phyloP scores from a whole-genome alignment of 2,113 vertebrate genomes.

The Urocolius indicus region DNA sequence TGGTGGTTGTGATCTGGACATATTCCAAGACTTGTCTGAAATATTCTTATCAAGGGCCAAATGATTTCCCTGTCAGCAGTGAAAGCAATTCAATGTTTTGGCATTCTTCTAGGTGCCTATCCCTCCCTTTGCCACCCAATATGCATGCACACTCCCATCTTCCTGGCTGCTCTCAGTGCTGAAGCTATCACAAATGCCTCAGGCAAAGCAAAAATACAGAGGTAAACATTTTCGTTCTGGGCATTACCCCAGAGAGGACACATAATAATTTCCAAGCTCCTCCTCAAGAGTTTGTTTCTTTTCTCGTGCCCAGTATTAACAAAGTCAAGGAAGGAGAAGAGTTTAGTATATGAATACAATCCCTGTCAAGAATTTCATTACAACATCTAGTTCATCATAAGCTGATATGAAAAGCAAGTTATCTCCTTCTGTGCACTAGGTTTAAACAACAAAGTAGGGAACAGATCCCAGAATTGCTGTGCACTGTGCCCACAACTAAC shows the following conservation, averaged over 20 bases:
- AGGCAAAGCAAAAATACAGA: conserved; percentile 8
- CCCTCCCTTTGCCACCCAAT: conserved; percentile 32
- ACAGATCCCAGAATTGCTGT: background rate
- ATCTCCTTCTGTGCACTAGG: background rate
- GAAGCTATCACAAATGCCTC: conserved; percentile 15
- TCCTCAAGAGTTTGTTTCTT: background rate
- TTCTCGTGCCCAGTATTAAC: background rate
- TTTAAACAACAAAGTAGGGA: background rate
- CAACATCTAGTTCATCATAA: background rate
- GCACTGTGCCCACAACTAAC: background rate
- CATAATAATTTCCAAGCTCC: conserved; percentile 3
- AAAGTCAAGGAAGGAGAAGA: background rate
- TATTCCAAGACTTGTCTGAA: conserved; percentile 11
- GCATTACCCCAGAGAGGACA: background rate
- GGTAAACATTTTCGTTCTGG: conserved; percentile 34
- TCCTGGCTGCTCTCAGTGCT: background rate
- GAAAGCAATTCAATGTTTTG: background rate
- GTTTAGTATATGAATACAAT: background rate
- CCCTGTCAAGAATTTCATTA: background rate
- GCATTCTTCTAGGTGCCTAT: background rate
- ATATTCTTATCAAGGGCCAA: background rate
- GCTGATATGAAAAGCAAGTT: background rate
- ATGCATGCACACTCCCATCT: background rate
- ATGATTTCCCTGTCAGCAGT: conserved; percentile 9
- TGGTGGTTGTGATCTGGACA: background rate